These are phyloP conservation scores for Himalopsyche kuldschensis DNA, from an alignment of 2,888 invertebrate genomes.

Conservation along the genomic window DNA sequence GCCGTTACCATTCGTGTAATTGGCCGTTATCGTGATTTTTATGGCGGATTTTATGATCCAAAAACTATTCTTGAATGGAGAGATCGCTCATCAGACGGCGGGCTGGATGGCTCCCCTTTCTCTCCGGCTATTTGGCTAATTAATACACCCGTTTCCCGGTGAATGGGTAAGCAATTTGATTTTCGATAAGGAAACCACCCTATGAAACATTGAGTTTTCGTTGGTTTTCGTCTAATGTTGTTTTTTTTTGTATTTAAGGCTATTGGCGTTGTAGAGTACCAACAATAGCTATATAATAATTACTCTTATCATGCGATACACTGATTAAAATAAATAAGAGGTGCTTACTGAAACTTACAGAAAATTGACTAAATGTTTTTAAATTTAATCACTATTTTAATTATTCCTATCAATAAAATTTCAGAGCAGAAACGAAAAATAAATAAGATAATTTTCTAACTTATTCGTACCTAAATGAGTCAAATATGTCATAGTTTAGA, in stretches of 20 bases:
- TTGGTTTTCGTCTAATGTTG: neutral
- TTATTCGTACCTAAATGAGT: too few species aligned
- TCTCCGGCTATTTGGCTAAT: slow-evolving; percentile 23
- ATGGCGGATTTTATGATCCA: slow-evolving; percentile 57
- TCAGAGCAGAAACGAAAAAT: too few species aligned
- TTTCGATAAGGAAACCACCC: slow-evolving; percentile 8
- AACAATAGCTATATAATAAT: neutral
- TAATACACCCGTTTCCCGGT: slow-evolving; percentile 27
- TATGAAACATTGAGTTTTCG: neutral
- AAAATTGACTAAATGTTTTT: too few species aligned
- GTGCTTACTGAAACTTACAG: too few species aligned
- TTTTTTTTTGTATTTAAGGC: neutral
- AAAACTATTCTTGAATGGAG: slow-evolving; percentile 51
- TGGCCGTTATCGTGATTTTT: slow-evolving; percentile 62
- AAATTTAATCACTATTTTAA: too few species aligned
- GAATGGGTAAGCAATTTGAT: slow-evolving; percentile 29
- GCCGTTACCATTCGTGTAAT: slow-evolving; percentile 57
- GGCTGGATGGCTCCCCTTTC: neutral
- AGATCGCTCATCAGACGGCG: slow-evolving; percentile 2
- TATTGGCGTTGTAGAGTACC: neutral
- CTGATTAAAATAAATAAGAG: neutral
- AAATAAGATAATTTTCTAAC: too few species aligned
- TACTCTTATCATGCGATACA: neutral
- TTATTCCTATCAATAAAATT: too few species aligned
- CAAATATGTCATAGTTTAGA: too few species aligned